Base-by-base conservation (phyloP, 2,113 vertebrate genomes). In the Podarcis cretensis region DNA sequence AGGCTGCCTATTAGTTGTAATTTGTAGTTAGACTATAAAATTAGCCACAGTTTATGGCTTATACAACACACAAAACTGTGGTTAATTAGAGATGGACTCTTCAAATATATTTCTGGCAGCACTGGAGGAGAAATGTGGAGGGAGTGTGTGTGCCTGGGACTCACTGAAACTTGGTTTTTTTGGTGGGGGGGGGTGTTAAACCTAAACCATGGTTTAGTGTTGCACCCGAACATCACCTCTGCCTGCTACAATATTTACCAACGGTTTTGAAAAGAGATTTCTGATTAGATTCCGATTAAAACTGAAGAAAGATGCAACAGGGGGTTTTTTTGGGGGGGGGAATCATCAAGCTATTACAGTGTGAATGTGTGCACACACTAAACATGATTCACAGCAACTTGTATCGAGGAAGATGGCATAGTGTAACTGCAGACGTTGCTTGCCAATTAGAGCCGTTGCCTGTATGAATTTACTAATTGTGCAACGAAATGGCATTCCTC, bases 231-330 rank as follows among this genome's bases (percentile, higher is more conserved):
- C 89, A 75, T 59, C 79, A 89, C 89, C 91, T 94, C 48, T 90
- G 68, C 82, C 57, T 88, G 89, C 81, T 92, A 80, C 88, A 86
- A 85, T 91, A 92, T 94, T 68, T 37, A 6, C 85, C 88, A 86
- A 78, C 86, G 32, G 69, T 91, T 93, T 94, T 87, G 79, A 92
- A 96, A 93, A 82, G 54, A 92, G 83, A 85, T 43, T 87, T 93
- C 59, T 77, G 86, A 96, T 95, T 92, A 90, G 92, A 92, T 87
- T 93, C 59, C 71, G 86, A 96, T 95, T 92, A 90, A 93, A 92
- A 93, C 84, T 88, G 81, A 89, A 59, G 83, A 69, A 90, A 95
- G 37, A 81, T 87, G 73, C 88, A 83, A 43, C 4, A 37, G 35
- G 35, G 2, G 35, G 2, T 2, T 37, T 37, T 37, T 37, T 37